phyloP scores from a whole-genome alignment of 2,113 vertebrate genomes.

The Scalopus aquaticus region DNA sequence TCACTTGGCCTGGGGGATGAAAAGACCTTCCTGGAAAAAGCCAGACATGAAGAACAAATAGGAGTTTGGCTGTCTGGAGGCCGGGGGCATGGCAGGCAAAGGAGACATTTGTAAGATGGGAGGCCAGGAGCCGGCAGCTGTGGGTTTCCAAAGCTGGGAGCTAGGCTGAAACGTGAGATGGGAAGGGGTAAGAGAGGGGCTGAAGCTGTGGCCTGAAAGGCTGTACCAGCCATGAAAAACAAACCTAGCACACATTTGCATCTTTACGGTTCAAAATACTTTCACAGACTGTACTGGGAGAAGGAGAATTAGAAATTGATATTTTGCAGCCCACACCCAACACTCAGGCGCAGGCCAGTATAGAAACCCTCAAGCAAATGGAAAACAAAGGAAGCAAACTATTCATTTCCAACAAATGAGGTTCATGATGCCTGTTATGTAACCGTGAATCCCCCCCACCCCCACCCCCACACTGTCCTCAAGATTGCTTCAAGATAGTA shows the following conservation, averaged over 20 bases:
- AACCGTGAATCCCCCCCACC: not conserved
- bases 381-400: not conserved
- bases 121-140: not conserved
- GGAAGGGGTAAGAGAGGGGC: not conserved
- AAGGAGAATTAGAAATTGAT: not conserved
- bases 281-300: not conserved
- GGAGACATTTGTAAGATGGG: not conserved
- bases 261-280: not conserved
- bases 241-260: not conserved
- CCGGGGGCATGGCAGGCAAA: no score
- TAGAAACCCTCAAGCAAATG: not conserved
- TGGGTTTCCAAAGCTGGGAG: not conserved
- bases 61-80: not conserved
- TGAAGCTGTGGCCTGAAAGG: not conserved
- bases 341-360: not conserved
- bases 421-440: not conserved
- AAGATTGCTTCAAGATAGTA: not conserved
- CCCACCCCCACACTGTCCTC: not conserved
- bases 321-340: not conserved
- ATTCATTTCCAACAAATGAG: not conserved
- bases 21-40: not conserved
- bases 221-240: not conserved
- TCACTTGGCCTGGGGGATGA: not conserved
- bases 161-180: not conserved
- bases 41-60: not conserved